Evolutionary conservation across 2,113 vertebrate genomes (phyloP).

Genomic region (Mystacornis crossleyi): DNA sequence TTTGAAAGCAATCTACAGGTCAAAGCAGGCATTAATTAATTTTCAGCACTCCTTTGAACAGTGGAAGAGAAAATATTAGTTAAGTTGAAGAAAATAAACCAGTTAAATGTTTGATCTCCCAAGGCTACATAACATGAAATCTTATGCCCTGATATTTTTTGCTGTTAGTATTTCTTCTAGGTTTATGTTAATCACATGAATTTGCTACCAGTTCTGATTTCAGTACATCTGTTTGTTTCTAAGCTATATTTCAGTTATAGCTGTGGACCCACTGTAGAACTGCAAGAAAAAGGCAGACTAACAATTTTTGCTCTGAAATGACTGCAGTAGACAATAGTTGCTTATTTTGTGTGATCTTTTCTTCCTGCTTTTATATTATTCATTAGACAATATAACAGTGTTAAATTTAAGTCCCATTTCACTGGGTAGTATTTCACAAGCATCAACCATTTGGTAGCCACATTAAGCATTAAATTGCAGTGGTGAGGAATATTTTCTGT

Average conservation of each 20-base stretch:
- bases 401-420: neutral
- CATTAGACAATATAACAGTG: neutral
- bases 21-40: constrained; percentile 12
- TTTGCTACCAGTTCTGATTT: neutral
- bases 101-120: neutral
- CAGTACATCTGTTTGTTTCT: neutral
- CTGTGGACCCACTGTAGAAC: neutral
- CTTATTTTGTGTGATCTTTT: neutral
- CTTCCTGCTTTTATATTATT: neutral
- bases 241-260: neutral
- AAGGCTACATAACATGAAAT: neutral
- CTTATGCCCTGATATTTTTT: neutral
- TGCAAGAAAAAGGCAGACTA: neutral
- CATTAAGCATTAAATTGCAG: neutral
- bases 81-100: neutral
- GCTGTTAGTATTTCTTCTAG: neutral
- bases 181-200: neutral
- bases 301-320: neutral
- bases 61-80: neutral
- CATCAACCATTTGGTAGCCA: neutral
- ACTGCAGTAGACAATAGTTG: neutral
- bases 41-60: neutral
- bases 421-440: neutral
- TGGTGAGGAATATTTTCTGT: neutral
- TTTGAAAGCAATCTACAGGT: neutral